Percentiles rank a stretch among this genome's conserved stretches.
Evolutionary conservation across 2,797 vertebrate genomes (phyloP).

Genomic region (Syndactyla subalaris): DNA sequence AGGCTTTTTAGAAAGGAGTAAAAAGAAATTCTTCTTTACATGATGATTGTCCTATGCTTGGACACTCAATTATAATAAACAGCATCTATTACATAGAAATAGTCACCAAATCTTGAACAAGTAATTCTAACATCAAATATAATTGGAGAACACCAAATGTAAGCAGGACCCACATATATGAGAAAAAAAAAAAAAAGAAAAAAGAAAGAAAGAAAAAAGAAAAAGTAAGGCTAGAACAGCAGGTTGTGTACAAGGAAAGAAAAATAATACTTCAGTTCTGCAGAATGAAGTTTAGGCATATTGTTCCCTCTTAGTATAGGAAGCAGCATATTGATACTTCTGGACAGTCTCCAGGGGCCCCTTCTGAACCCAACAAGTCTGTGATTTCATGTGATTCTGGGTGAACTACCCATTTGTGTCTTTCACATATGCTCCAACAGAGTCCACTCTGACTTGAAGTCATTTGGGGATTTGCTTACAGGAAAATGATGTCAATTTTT

Average conservation of each 20-base stretch:
- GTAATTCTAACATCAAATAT: neutral
- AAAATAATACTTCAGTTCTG: neutral
- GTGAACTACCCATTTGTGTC: neutral
- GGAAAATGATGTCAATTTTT: neutral
- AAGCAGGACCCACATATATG: fast-evolving
- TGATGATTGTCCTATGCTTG: neutral
- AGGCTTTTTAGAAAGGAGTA: neutral
- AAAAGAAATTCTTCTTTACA: neutral
- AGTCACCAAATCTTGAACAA: neutral
- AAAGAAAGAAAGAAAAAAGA: neutral
- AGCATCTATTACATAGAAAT: neutral
- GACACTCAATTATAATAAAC: neutral
- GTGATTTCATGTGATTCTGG: neutral
- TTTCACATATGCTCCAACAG: neutral
- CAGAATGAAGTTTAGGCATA: neutral
- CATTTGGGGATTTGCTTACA: neutral
- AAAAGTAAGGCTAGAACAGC: neutral
- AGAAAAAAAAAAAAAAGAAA: neutral
- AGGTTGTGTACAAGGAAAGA: neutral
- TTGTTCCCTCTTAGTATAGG: neutral
- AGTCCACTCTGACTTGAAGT: neutral
- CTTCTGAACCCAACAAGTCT: neutral
- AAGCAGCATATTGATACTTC: neutral
- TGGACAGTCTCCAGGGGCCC: neutral
- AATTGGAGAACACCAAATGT: neutral